Percentiles rank a stretch among this genome's conserved stretches.
phyloP scores from a whole-genome alignment of 2,113 vertebrate genomes.

The pig (Sus scrofa) region T2T-Sscrofa CM000812.6:150154501-150155000 shows the following conservation, averaged over 20 bases:
- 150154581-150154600: neutral
- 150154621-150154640: neutral
- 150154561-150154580: neutral
- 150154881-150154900: too few relatives aligned
- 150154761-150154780: neutral
- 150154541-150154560: neutral
- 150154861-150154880: neutral
- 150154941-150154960: too few relatives aligned
- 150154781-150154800: neutral
- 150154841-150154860: neutral
- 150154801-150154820: neutral
- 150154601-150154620: neutral
- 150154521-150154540: neutral
- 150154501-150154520: neutral
- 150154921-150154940: neutral
- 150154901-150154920: neutral
- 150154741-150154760: neutral
- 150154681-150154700: neutral
- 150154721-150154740: neutral
- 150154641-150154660: neutral
- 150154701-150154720: neutral
- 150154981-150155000: too few relatives aligned
- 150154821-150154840: neutral
- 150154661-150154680: neutral
- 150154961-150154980: too few relatives aligned